Evolutionary conservation across 1,140 invertebrate genomes (phyloP), one percentile per base, ranked within the genome.

Genomic region (Heterodera schachtii): DNA sequence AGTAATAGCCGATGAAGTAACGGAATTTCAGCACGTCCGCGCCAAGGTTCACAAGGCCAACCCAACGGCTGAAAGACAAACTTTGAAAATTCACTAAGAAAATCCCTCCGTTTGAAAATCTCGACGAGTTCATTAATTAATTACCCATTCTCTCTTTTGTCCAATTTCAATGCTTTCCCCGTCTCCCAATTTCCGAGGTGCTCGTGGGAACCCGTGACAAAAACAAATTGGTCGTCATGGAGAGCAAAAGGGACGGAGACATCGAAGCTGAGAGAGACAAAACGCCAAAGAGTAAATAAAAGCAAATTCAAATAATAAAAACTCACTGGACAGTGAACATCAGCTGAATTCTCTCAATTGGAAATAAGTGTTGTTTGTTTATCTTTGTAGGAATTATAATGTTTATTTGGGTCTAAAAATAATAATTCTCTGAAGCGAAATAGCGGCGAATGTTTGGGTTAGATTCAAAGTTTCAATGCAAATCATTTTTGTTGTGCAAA

Each of bases 1-100:
- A 69, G 52, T 90, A 90, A 74, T 89, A 90, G 2, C 84, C 88
- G 78, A 89, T 82, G 78, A 90, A 90, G 66, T 89, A 89, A 3
- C 88, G 89, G 67, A 90, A 89, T 76, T 90, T 90, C 43, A 89
- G 47, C 47, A 66, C 81, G 41, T 85, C 80, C 0, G 81, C 82
- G 47, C 82, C 81, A 44, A 83, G 73, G 66, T 57, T 84, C 41
- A 86, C 81, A 19, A 81, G 83, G 31, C 85, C 85, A n/a, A 66
- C 71, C 73, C 83, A 86, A 49, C 81, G 74, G n/a, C 84, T 85
- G 70, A 75, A 86, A 79, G 7, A 70, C 13, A 82, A 43, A 46
- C 46, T 31, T 75, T 31, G 41, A 70, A 70, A 19, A 13, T 70
- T 70, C 2, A 8, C 21, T 70, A 43, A 70, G 41, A 2, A n/a